Evolutionary conservation across 1,140 invertebrate genomes (phyloP), one percentile per base, ranked within the genome.

Genomic region (Scylla paramamosain): DNA sequence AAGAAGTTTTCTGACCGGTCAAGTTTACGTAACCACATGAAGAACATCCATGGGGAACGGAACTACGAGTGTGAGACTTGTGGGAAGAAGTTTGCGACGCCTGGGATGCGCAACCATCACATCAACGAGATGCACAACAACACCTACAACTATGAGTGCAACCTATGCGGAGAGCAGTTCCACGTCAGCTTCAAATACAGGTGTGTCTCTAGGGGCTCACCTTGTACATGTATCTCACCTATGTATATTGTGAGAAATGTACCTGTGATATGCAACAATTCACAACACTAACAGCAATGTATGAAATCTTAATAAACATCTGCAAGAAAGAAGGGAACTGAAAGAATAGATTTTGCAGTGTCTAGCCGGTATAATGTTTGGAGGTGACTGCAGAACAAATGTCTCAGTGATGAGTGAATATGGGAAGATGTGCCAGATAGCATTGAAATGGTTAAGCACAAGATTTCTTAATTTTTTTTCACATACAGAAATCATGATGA

Each of bases 91-190:
- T 95, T 92, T 95, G 94, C 94, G 7, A 92, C 90, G 0, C 94
- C 82, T n/a, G 94, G 94, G 32, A 91, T 95, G 94, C 94, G 89
- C 82, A 95, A 95, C 39, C 94, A 95, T 39, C 94, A 95, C 91
- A 92, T 92, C 28, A 95, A 95, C 52, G 94, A 95, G 14, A 95
- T 95, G 89, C 94, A 95, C 86, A 95, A 95, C 46, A 95, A 92
- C 48, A 92, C 94, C 45, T 95, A 95, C 48, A 92, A 88, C 86
- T 95, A 95, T 87, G 90, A 95, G 83, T 95, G 94, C 20, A 92
- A 45, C 82, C 28, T 92, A 14, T 95, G 94, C 92, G 94, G 94
- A 10, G 94, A 95, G 29, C 94, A 95, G 29, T 95, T 95, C 84
- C 89, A 95, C 67, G 90, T 95, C 20, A 95, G 82, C 59, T 95